phyloP scores from a whole-genome alignment of 1,140 invertebrate genomes.

The Pachypeltis micranthus region DNA sequence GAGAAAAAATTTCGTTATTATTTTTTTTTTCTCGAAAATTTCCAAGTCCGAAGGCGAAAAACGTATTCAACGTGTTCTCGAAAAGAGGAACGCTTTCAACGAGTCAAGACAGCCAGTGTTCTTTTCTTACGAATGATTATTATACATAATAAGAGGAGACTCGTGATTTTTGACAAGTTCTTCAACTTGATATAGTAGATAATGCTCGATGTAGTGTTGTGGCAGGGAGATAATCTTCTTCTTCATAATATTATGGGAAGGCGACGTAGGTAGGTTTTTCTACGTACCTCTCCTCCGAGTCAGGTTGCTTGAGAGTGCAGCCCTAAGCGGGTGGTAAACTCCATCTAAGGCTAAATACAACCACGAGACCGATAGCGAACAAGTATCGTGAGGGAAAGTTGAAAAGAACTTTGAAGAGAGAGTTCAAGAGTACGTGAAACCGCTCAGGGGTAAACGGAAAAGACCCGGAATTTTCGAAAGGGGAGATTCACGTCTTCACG shows the following conservation, averaged over 20 bases:
- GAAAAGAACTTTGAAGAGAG: conserved; percentile 83
- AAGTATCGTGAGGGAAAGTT: conserved; percentile 86
- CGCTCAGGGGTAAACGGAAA: conserved; percentile 54
- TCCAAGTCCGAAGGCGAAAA: no score
- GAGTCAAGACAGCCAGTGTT: no score
- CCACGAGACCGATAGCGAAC: conserved; percentile 75
- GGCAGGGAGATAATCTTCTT: no score
- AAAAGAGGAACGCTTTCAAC: no score
- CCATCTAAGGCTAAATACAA: conserved; percentile 77
- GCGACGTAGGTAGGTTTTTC: no score
- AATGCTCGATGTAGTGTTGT: conserved; percentile 37
- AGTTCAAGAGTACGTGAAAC: conserved; percentile 78
- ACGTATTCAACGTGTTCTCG: no score
- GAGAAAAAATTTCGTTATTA: no score
- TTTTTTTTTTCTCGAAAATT: no score
- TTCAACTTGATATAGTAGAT: conserved; percentile 37
- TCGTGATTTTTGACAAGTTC: conserved; percentile 53
- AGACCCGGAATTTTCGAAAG: conserved; percentile 28
- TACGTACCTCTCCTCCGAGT: conserved; percentile 54
- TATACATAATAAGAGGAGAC: conserved; percentile 42
- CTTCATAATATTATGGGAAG: no score
- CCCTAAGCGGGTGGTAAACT: conserved; percentile 72
- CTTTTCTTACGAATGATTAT: conserved; percentile 21
- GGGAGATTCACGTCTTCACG: conserved; percentile 1
- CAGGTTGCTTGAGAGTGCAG: conserved; percentile 76